phyloP scores from a whole-genome alignment of 2,797 vertebrate species.

The Neostethus bicornis region DNA sequence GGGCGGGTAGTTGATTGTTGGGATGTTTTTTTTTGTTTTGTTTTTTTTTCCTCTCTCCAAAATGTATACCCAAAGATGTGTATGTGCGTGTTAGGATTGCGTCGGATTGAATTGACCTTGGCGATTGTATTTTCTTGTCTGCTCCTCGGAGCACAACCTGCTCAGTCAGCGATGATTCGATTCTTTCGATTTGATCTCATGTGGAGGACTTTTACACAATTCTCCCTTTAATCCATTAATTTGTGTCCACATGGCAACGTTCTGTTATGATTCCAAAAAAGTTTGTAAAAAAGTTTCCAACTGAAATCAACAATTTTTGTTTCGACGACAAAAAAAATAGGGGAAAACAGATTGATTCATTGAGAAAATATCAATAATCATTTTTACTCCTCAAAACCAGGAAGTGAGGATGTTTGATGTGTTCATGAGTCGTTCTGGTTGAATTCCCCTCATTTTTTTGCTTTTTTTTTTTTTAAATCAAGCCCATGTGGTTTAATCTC shows the following conservation, averaged over 20 bases:
- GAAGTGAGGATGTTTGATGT: constrained; percentile 44
- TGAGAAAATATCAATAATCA: constrained; percentile 34
- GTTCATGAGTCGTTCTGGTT: constrained; percentile 27
- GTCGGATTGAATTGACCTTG: constrained; percentile 83
- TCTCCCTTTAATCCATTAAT: constrained; percentile 20
- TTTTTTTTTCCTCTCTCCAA: constrained; percentile 38
- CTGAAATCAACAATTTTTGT: constrained; percentile 10
- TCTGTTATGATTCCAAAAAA: constrained; percentile 20
- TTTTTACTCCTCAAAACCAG: constrained; percentile 16
- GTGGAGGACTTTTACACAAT: constrained; percentile 25
- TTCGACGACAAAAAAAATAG: not conserved
- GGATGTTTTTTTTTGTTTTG: constrained; percentile 57
- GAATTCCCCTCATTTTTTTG: constrained; percentile 11
- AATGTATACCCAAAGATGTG: constrained; percentile 75
- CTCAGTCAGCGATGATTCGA: constrained; percentile 80
- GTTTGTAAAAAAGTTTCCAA: constrained; percentile 19
- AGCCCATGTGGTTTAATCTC: constrained; percentile 45
- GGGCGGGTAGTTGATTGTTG: constrained; percentile 64
- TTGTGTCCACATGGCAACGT: constrained; percentile 20
- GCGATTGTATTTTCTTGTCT: constrained; percentile 86
- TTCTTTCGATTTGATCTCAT: constrained; percentile 49
- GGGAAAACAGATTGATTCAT: constrained; percentile 22
- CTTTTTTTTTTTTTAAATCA: constrained; percentile 3
- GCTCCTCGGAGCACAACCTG: constrained; percentile 75
- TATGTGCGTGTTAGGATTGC: constrained; percentile 78